Conservation (phyloP, 2,888 invertebrate genomes). For the Linnaemya vulpina region DNA sequence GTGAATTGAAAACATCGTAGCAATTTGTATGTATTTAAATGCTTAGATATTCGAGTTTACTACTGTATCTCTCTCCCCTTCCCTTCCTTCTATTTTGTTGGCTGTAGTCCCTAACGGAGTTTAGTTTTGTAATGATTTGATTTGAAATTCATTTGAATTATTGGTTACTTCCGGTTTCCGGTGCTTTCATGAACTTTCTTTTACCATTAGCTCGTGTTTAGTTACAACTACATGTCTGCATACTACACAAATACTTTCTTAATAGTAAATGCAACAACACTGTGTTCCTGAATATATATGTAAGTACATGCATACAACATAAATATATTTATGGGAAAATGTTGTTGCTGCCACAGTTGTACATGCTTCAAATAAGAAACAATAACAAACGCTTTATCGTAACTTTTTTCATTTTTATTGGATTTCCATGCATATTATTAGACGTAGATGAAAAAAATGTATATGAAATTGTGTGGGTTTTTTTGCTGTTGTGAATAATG, state of each 20-base stretch:
- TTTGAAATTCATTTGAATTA: constrained; percentile 82
- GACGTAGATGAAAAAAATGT: background rate
- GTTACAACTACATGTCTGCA: constrained; percentile 63
- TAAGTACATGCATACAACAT: constrained; percentile 55
- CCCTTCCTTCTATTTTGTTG: background rate
- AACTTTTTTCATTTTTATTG: constrained; percentile 26
- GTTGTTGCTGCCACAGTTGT: background rate
- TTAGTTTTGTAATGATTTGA: constrained; percentile 81
- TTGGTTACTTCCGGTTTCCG: constrained; percentile 82
- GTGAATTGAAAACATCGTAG: constrained; percentile 13
- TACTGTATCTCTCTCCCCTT: background rate
- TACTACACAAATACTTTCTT: background rate
- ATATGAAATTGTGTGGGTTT: background rate
- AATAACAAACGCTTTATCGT: background rate
- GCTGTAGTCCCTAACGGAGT: constrained; percentile 20
- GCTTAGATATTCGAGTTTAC: background rate
- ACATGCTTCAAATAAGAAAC: background rate
- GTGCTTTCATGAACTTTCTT: constrained; percentile 78
- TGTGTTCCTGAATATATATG: background rate
- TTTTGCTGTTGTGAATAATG: background rate
- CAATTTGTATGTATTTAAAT: constrained; percentile 22
- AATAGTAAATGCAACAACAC: background rate
- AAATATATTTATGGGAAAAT: background rate
- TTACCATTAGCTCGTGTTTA: constrained; percentile 69
- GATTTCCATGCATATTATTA: constrained; percentile 40